Conservation (phyloP, 2,888 invertebrate species). For the Griposia aprilina region DNA sequence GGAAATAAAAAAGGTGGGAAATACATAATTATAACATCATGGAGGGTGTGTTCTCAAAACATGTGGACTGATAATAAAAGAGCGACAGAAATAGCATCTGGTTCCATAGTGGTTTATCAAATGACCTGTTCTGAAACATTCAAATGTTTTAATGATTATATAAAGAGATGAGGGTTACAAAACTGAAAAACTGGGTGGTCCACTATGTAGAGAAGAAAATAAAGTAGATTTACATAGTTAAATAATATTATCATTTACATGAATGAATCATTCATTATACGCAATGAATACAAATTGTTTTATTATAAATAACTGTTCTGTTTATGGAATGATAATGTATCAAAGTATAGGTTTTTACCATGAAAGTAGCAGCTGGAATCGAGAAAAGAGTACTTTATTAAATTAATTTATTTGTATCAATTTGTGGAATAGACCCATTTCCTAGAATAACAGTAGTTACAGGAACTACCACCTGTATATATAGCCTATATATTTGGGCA, state of each 20-base stretch:
- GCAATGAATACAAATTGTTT: constrained; percentile 45
- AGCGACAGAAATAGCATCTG: constrained; percentile 65
- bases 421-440: constrained; percentile 24
- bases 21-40: constrained; percentile 20
- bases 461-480: constrained; percentile 15
- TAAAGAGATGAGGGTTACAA: constrained; percentile 48
- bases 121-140: constrained; percentile 44
- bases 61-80: constrained; percentile 58
- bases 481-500: constrained; percentile 8
- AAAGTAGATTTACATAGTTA: constrained; percentile 33
- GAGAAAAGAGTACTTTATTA: constrained; percentile 16
- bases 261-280: constrained; percentile 46
- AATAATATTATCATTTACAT: constrained; percentile 44
- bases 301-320: constrained; percentile 41
- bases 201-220: not conserved
- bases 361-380: constrained; percentile 6
- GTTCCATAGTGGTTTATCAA: constrained; percentile 70
- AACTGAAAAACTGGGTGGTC: constrained; percentile 46
- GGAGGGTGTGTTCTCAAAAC: constrained; percentile 39
- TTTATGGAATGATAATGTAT: constrained; percentile 28
- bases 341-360: constrained; percentile 11
- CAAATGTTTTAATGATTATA: constrained; percentile 59
- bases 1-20: constrained; percentile 28
- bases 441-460: not conserved
- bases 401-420: constrained; percentile 10